Base-by-base conservation (phyloP, 2,888 invertebrate genomes). In the Strigamia transsilvanica region DNA sequence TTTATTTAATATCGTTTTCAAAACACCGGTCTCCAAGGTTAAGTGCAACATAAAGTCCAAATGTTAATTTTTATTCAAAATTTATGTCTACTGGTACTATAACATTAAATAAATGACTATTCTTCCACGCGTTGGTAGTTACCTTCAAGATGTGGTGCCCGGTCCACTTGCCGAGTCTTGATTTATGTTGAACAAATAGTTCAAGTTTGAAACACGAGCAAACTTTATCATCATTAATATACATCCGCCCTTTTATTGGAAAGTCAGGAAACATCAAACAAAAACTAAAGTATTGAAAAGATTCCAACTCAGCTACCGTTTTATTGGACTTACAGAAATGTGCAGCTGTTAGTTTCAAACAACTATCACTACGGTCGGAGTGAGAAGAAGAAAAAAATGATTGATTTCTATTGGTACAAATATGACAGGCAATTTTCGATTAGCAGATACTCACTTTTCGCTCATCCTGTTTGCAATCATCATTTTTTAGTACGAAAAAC, bases 361-460 rank as follows among this genome's bases (percentile, higher is more conserved):
- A 56, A 73, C 32, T 23, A 73, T 73, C 73, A 73, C 73, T 73
- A 18, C 18, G 15, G 21, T 23, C 23, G 2, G 12, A 27, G 23
- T 73, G 32, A 15, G 32, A 32, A 73, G 56, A 32, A n/a, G 23
- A 73, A 66, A 66, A 23, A 66, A 73, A 73, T 73, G 73, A 73
- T 73, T 73, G 73, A 73, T 73, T 73, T n/a, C 73, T 73, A 1
- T 32, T 10, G 23, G 73, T 73, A 27, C 73, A 73, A 27, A 32
- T 73, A 73, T 73, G 73, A 73, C 73, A 32, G 73, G 73, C 73
- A 73, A 73, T 73, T 73, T 27, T 73, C 73, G 13, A 32, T 32
- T 32, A 32, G 23, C 73, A 27, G 73, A 73, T 73, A 73, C 32
- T 73, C 73, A 73, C 32, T 73, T 21, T 73, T 13, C 32, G 5